Evolutionary conservation across 1,140 invertebrate species (phyloP), one percentile per base, ranked within the genome.

Genomic region (Drosophila ironensis): DNA sequence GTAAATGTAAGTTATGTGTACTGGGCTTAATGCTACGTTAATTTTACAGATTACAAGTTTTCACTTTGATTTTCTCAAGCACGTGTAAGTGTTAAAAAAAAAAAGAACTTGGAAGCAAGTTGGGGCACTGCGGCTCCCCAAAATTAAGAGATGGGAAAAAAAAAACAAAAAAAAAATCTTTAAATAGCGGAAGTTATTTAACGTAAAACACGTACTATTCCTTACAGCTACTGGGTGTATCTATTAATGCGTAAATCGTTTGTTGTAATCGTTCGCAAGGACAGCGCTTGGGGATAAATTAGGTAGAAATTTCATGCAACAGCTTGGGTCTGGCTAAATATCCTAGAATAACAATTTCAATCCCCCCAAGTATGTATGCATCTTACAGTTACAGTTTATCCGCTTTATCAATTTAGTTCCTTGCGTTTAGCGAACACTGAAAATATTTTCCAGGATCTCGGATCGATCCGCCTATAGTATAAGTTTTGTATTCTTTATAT

Each of bases 1-100:
- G 64, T 68, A 68, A 68, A 68, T 45, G 9, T 68, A 68, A 46
- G 40, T n/a, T n/a, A n/a, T n/a, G n/a, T 61, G 9, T 68, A 54
- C 51, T 68, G 40, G 37, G 22, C 47, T 24, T 40, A 40, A 3
- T 16, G 2, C 12, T 53, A 40, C 12, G 20, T 28, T 44, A 46
- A 38, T 52, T 66, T 68, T 66, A 64, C 40, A 59, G n/a, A 54
- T 59, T 59, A 59, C 22, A 44, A 44, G 52, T 42, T 19, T 37
- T 42, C 24, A 38, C 12, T 24, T 19, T n/a, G 14, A 60, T 14
- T 35, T 37, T 37, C 33, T 7, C 24, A 51, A 2, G n/a, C 16
- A 51, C 17, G 16, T 46, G 40, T 14, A 17, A 9, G 14, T 12
- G n/a, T 12, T 42, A 63, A 11, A 61, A 22, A 51, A 63, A 11